Evolutionary conservation across 2,113 vertebrate species (phyloP).

Genomic region (Diphyllodes magnificus): DNA sequence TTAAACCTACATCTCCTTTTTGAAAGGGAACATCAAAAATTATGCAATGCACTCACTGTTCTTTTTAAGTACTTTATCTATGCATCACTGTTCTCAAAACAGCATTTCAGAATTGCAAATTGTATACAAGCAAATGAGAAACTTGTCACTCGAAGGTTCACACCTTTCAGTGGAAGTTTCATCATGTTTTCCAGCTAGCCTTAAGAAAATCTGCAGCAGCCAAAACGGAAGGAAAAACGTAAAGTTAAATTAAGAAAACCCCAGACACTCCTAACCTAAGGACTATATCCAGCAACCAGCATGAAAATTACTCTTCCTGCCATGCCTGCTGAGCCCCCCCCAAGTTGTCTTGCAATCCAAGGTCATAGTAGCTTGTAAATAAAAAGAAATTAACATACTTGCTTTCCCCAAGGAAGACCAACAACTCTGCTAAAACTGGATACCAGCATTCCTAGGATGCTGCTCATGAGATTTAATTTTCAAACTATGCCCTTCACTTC

Average conservation of each 20-base stretch:
- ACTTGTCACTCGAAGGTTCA: neutral
- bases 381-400: neutral
- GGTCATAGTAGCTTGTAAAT: neutral
- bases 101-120: slow-evolving; percentile 52
- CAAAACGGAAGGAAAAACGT: neutral
- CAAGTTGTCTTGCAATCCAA: neutral
- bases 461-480: neutral
- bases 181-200: neutral
- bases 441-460: neutral
- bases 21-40: neutral
- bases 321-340: neutral
- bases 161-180: neutral
- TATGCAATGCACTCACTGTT: neutral
- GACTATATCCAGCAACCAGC: neutral
- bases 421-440: neutral
- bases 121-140: slow-evolving; percentile 12
- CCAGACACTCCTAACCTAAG: neutral
- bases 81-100: neutral
- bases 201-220: neutral
- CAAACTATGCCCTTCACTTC: neutral
- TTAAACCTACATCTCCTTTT: neutral
- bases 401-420: neutral
- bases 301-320: neutral
- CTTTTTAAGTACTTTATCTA: neutral
- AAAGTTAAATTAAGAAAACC: neutral